Percentiles rank a stretch among this genome's conserved stretches.
phyloP scores from a whole-genome alignment of 2,888 invertebrate genomes.

The Lumbricus terrestris region DNA sequence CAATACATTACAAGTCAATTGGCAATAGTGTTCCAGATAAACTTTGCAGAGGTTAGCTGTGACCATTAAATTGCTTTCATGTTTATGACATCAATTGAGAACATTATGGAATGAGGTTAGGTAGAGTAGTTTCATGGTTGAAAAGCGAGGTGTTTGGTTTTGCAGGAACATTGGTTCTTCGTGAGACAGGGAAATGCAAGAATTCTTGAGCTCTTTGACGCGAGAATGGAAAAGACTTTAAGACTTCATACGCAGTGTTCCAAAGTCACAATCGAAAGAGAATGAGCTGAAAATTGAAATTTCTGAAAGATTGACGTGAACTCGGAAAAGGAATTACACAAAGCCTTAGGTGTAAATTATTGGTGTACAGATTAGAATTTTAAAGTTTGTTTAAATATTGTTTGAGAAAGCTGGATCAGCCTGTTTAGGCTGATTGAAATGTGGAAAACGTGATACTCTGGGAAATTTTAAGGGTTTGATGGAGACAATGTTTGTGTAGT shows the following conservation, averaged over 20 bases:
- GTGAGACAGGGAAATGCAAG: neutral
- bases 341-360: neutral
- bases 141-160: neutral
- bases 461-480: neutral
- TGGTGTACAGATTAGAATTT: neutral
- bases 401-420: neutral
- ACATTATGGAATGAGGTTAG: neutral
- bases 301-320: neutral
- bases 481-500: neutral
- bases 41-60: neutral
- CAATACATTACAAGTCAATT: too few species aligned
- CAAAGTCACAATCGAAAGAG: neutral
- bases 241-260: neutral
- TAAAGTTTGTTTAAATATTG: neutral
- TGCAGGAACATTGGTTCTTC: neutral
- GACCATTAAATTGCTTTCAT: neutral
- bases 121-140: neutral
- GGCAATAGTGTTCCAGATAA: neutral
- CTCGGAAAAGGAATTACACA: neutral
- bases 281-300: neutral
- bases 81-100: neutral
- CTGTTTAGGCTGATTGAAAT: neutral
- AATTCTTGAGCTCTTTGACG: neutral
- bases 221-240: neutral
- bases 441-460: neutral